These are phyloP conservation scores for Mus spicilegus DNA, from an alignment of 2,113 vertebrate species.

Conservation along the genomic window DNA sequence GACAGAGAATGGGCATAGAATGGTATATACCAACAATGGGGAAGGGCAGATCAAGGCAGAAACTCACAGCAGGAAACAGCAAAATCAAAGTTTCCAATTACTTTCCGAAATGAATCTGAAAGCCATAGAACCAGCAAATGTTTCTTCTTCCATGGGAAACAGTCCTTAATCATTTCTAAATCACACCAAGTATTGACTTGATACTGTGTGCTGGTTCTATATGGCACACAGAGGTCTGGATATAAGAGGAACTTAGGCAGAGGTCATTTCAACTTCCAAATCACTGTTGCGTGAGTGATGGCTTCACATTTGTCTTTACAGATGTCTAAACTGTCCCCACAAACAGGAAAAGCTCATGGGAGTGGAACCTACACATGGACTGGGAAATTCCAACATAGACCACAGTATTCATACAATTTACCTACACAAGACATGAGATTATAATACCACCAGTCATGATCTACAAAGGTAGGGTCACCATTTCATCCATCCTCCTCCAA, in stretches of 20 bases:
- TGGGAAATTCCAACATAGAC: background rate
- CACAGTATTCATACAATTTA: background rate
- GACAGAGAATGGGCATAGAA: background rate
- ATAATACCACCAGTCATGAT: background rate
- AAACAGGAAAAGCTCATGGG: background rate
- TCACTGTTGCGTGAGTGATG: background rate
- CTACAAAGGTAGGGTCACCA: background rate
- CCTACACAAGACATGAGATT: background rate
- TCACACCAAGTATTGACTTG: background rate
- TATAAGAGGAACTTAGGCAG: background rate
- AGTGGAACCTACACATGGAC: background rate
- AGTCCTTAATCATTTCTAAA: background rate
- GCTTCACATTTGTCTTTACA: slow-evolving; percentile 7
- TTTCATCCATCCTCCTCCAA: background rate
- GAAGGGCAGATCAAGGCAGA: background rate
- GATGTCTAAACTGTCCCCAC: slow-evolving; percentile 10
- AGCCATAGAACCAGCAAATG: background rate
- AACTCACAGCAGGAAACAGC: background rate
- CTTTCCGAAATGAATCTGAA: background rate
- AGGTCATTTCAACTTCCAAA: slow-evolving; percentile 14
- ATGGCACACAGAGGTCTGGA: background rate
- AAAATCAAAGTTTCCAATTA: background rate
- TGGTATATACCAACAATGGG: background rate
- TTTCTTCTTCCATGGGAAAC: background rate
- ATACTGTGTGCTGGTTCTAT: background rate